Percentiles rank a stretch among this genome's conserved stretches.
Conservation (phyloP, 2,797 vertebrate genomes). For the Galago senegalensis region DNA sequence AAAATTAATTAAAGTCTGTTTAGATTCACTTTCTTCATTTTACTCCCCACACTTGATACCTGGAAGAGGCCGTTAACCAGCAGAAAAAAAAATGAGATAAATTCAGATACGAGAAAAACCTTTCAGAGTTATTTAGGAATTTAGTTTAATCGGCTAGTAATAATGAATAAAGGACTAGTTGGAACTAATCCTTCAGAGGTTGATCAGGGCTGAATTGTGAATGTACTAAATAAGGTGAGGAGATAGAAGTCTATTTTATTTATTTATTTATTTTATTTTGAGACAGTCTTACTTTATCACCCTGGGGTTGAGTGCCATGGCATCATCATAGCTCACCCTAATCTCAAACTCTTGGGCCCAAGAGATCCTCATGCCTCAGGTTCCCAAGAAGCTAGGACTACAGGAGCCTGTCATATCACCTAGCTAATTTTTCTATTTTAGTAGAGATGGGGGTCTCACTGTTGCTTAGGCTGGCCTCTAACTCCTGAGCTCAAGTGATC, state of each 20-base stretch:
- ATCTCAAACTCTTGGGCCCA: no score
- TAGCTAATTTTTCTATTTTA: no score
- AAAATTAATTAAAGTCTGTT: neutral
- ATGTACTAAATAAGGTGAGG: neutral
- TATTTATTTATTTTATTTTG: no score
- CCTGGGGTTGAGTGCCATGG: no score
- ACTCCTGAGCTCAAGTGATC: no score
- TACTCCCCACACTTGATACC: neutral
- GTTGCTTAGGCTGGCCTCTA: no score
- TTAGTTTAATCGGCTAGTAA: neutral
- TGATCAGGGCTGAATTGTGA: neutral
- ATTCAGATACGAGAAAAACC: neutral
- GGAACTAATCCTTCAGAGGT: neutral
- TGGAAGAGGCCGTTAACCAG: neutral
- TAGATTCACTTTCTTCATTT: conserved; percentile 32
- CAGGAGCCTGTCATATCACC: no score
- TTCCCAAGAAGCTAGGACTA: no score
- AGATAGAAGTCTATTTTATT: neutral
- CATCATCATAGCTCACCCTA: no score
- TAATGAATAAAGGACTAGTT: neutral
- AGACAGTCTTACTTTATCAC: no score
- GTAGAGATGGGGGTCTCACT: no score
- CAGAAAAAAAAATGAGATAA: neutral
- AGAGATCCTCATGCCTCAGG: no score
- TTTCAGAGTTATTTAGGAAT: neutral